Evolutionary conservation across 2,113 vertebrate genomes (phyloP).

Genomic region (Eonycteris spelaea): DNA sequence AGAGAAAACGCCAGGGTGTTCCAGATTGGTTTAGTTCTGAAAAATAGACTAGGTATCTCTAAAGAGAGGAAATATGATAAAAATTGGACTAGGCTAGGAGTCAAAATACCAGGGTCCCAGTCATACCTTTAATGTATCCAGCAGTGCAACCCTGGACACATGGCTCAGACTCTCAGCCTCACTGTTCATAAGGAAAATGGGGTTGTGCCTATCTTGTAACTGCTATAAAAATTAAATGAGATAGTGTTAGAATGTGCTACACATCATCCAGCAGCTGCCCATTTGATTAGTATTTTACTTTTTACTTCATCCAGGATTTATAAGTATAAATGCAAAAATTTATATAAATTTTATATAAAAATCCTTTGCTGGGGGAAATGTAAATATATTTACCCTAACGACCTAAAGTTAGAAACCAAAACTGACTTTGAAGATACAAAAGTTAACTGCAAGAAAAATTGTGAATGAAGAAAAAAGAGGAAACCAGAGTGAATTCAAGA

Average conservation of each 20-base stretch:
- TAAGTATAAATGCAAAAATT: neutral
- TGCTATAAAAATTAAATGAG: neutral
- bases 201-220: neutral
- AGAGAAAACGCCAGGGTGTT: neutral
- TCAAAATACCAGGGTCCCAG: neutral
- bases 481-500: neutral
- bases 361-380: constrained; percentile 3
- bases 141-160: neutral
- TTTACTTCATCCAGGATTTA: neutral
- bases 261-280: neutral
- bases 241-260: neutral
- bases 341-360: neutral
- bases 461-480: neutral
- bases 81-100: neutral
- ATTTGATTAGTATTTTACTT: constrained; percentile 8
- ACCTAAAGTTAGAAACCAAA: neutral
- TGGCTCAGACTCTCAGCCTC: neutral
- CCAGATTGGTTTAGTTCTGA: constrained; percentile 7
- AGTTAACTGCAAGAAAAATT: no score
- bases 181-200: neutral
- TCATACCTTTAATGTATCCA: neutral
- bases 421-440: no score
- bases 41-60: neutral
- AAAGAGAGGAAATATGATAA: constrained; percentile 3
- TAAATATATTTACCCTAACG: constrained; percentile 12